Percentiles rank a stretch among this genome's conserved stretches.
phyloP scores from a whole-genome alignment of 2,888 invertebrate genomes.

The Cataglyphis cursor region DNA sequence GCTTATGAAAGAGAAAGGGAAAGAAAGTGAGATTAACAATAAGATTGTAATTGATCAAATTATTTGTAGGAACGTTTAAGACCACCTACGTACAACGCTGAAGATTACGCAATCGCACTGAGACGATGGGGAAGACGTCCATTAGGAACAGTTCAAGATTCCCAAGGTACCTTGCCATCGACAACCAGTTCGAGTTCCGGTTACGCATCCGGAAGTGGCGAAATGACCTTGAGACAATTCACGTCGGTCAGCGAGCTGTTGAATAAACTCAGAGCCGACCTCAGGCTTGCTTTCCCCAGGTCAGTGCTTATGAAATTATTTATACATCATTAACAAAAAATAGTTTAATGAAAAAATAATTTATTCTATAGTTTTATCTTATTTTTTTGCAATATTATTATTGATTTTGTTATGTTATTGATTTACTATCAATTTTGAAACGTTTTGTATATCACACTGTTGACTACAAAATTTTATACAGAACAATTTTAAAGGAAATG shows the following conservation, averaged over 20 bases:
- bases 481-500: neutral
- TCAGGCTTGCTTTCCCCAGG: slow-evolving; percentile 96
- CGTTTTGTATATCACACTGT: neutral
- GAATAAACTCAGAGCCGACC: slow-evolving; percentile 94
- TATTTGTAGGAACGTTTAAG: slow-evolving; percentile 91
- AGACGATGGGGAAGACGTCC: slow-evolving; percentile 93
- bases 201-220: slow-evolving; percentile 89
- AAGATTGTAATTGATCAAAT: slow-evolving; percentile 61
- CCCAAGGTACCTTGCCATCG: slow-evolving; percentile 84
- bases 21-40: neutral
- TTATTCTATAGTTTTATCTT: neutral
- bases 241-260: slow-evolving; percentile 95
- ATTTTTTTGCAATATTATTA: neutral
- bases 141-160: slow-evolving; percentile 85
- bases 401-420: neutral
- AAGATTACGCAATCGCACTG: slow-evolving; percentile 94
- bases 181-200: slow-evolving; percentile 86
- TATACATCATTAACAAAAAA: neutral
- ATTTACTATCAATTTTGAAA: neutral
- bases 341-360: neutral
- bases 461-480: neutral
- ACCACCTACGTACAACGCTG: slow-evolving; percentile 96
- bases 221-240: slow-evolving; percentile 96
- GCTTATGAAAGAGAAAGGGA: neutral
- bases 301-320: slow-evolving; percentile 83